Percentiles rank a stretch among this genome's conserved stretches.
These are phyloP conservation scores for Poeciliopsis presidionis DNA, from an alignment of 2,797 vertebrate genomes.

Conservation along the genomic window DNA sequence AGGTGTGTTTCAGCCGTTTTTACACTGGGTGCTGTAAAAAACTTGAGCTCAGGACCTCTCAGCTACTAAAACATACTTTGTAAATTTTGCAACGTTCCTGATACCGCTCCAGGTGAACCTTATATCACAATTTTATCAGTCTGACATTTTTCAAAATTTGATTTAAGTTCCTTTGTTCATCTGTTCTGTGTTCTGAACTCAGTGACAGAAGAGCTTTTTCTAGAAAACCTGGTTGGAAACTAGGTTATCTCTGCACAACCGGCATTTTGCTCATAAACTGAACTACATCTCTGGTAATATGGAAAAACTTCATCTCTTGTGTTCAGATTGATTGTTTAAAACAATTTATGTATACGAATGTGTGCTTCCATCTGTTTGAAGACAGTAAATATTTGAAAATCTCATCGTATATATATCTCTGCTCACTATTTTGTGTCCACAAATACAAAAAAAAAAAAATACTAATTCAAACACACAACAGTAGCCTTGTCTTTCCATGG, in stretches of 20 bases:
- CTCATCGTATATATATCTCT: background rate
- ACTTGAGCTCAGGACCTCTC: background rate
- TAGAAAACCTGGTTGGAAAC: background rate
- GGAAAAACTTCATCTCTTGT: too few species aligned
- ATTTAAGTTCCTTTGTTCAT: background rate
- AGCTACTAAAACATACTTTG: background rate
- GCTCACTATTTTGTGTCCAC: background rate
- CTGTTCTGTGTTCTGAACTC: background rate
- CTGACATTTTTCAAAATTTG: background rate
- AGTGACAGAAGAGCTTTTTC: background rate
- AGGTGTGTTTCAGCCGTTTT: background rate
- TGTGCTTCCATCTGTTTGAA: background rate
- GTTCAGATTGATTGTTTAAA: background rate
- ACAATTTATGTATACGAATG: background rate
- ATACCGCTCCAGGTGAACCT: background rate
- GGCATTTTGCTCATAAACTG: background rate
- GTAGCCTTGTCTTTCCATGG: background rate
- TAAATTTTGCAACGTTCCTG: background rate
- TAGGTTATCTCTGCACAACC: background rate
- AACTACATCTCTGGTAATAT: background rate
- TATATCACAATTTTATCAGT: background rate
- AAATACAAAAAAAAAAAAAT: background rate
- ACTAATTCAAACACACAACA: background rate
- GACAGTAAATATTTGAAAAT: background rate
- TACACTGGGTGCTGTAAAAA: background rate